Percentiles rank a stretch among this genome's conserved stretches.
Conservation (phyloP, 1,140 invertebrate genomes). For the Colletes latitarsis region DNA sequence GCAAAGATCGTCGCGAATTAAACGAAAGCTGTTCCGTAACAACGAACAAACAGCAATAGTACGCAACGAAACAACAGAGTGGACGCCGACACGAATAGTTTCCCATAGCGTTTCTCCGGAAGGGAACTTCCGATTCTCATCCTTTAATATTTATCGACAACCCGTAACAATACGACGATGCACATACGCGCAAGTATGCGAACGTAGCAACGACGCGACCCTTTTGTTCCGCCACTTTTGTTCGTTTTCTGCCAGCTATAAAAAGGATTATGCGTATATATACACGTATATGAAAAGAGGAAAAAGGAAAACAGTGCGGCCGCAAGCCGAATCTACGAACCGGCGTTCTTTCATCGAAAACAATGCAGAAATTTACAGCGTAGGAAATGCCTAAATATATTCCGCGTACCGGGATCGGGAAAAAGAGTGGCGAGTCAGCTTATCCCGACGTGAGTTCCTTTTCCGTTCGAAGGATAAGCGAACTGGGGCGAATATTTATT, state of each 20-base stretch:
- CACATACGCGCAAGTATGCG: background rate
- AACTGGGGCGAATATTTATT: constrained; percentile 22
- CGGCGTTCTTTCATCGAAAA: background rate
- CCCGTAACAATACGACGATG: background rate
- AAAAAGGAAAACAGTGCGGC: background rate
- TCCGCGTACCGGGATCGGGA: background rate
- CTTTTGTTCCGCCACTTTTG: background rate
- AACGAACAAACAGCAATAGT: background rate
- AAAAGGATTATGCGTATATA: background rate
- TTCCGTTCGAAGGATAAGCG: background rate
- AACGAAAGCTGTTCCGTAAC: background rate
- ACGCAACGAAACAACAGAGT: background rate
- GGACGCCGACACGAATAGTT: background rate
- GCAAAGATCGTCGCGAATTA: background rate
- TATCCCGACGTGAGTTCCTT: background rate
- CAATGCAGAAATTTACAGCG: background rate
- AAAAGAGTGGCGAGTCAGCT: background rate
- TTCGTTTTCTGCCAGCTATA: too few relatives aligned
- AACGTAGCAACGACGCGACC: background rate
- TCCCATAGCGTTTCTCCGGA: background rate
- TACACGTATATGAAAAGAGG: background rate
- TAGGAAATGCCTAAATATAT: background rate
- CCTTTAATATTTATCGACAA: too few relatives aligned
- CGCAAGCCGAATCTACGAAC: background rate
- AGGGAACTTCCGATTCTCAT: background rate